Conservation (phyloP, 2,888 invertebrate species). For the Labia minor region DNA sequence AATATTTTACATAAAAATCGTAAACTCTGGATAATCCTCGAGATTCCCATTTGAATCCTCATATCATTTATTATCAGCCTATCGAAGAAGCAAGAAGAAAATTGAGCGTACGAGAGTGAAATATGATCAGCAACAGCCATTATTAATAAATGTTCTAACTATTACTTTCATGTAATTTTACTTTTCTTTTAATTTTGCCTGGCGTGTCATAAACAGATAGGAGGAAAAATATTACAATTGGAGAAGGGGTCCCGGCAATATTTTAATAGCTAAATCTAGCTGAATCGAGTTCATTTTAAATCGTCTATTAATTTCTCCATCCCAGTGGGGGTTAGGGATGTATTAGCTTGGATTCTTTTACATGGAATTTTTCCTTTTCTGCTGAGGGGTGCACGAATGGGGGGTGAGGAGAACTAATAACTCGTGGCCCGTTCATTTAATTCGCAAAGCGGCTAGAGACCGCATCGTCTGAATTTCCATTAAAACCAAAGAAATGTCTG, state of each 20-base stretch:
- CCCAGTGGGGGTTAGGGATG: background rate
- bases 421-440: constrained; percentile 13
- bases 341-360: constrained; percentile 13
- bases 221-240: background rate
- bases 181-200: constrained; percentile 3
- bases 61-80: background rate
- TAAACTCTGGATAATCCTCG: constrained; percentile 8
- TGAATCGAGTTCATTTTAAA: constrained; percentile 7
- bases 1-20: constrained; percentile 13
- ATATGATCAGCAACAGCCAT: background rate
- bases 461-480: constrained; percentile 22
- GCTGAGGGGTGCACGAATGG: background rate
- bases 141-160: background rate
- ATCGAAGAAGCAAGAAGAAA: background rate
- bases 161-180: background rate
- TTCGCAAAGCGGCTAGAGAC: background rate
- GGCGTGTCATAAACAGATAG: background rate
- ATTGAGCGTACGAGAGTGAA: background rate
- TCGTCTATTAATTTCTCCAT: background rate
- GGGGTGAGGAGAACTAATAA: background rate
- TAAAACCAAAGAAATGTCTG: constrained; percentile 17
- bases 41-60: background rate
- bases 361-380: constrained; percentile 7
- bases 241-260: background rate
- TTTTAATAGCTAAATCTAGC: constrained; percentile 13